A percentile compares a stretch with the other conserved stretches of the same genome.
These are phyloP conservation scores for Patella ulyssiponensis DNA, from an alignment of 2,888 invertebrate genomes.

Conservation along the genomic window DNA sequence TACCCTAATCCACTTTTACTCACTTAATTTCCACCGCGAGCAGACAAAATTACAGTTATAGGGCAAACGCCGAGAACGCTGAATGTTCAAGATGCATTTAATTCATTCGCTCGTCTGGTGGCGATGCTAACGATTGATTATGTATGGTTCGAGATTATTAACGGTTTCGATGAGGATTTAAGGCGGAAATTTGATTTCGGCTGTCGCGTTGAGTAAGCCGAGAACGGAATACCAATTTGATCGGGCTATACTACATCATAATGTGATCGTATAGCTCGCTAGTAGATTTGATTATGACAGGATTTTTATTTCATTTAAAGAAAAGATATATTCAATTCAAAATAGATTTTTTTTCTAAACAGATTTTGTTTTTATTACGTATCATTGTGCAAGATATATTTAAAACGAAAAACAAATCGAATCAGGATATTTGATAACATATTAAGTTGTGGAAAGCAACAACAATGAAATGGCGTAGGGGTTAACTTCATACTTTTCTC, in stretches of 20 bases:
- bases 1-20: conserved; percentile 27
- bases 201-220: conserved; percentile 9
- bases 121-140: not conserved
- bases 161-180: not conserved
- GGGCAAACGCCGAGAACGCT: conserved; percentile 3
- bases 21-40: conserved; percentile 28
- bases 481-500: too few species aligned
- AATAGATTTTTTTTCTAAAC: too few species aligned
- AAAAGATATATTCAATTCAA: too few species aligned
- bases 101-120: conserved; percentile 4
- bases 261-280: too few species aligned
- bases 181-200: conserved; percentile 5
- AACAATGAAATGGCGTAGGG: too few species aligned
- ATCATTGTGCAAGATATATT: too few species aligned
- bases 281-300: too few species aligned
- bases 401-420: too few species aligned
- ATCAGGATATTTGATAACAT: too few species aligned
- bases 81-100: conserved; percentile 2
- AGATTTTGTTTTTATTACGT: too few species aligned
- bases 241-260: not conserved
- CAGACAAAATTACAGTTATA: conserved; percentile 27
- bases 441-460: too few species aligned
- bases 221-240: conserved; percentile 1
- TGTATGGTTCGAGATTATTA: not conserved
- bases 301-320: too few species aligned